A percentile compares a stretch with the other conserved stretches of the same genome.
Conservation (phyloP, 2,888 invertebrate genomes). For the Tolmerus cingulatus region DNA sequence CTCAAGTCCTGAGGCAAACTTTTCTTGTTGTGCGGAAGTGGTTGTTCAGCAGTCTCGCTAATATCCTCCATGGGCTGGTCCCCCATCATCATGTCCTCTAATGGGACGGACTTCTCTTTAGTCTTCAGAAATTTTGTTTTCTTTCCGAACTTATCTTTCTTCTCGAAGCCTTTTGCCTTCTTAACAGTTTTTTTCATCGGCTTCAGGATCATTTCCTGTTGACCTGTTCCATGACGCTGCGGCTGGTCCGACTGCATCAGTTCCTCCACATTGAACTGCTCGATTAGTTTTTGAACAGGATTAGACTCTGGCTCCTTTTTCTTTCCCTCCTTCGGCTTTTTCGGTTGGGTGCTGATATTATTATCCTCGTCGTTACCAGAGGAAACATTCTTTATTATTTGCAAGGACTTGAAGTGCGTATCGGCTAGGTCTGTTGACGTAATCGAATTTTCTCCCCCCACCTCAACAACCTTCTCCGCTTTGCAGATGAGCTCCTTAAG, state of each 20-base stretch:
- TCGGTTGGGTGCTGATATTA: conserved; percentile 58
- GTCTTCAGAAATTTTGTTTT: conserved; percentile 48
- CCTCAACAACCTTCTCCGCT: background rate
- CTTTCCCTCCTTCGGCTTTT: conserved; percentile 43
- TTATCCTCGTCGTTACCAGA: conserved; percentile 62
- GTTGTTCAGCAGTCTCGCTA: background rate
- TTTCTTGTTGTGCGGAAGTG: conserved; percentile 60
- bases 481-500: conserved; percentile 45
- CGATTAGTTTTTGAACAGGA: conserved; percentile 56
- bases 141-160: conserved; percentile 53
- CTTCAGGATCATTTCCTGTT: background rate
- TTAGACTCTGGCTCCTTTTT: conserved; percentile 53
- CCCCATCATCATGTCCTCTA: conserved; percentile 62
- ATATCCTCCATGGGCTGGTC: conserved; percentile 59
- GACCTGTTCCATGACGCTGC: background rate
- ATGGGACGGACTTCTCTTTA: conserved; percentile 47
- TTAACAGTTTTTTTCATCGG: conserved; percentile 55
- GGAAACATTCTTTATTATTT: conserved; percentile 60
- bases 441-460: conserved; percentile 59
- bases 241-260: conserved; percentile 61
- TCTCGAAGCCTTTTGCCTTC: conserved; percentile 54
- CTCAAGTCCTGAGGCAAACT: conserved; percentile 56
- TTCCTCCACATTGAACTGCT: conserved; percentile 60
- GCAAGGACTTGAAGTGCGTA: conserved; percentile 60
- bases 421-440: conserved; percentile 59